Conservation (phyloP, 1,140 invertebrate species). For the Scaptomyza hsui region DNA sequence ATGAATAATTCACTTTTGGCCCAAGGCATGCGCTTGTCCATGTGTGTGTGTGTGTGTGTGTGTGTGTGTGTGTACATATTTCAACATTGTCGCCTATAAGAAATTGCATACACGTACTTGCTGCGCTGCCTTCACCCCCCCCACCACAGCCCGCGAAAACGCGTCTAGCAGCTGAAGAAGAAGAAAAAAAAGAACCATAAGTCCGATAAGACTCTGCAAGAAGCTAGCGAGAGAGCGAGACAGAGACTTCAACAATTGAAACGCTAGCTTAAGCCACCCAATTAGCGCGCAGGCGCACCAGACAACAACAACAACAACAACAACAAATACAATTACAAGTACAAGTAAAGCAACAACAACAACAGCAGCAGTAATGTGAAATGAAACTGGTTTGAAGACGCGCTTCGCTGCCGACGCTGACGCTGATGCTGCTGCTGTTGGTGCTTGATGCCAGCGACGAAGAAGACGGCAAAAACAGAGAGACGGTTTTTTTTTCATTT, state of each 20-base stretch:
- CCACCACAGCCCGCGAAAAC: not conserved
- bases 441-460: slow-evolving; percentile 21
- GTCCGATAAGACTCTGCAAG: slow-evolving; percentile 3
- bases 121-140: not conserved
- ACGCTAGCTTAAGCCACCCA: slow-evolving; percentile 51
- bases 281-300: slow-evolving; percentile 68
- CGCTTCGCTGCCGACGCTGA: slow-evolving; percentile 38
- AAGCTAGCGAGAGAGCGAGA: not conserved
- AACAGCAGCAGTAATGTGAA: slow-evolving; percentile 43
- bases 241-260: slow-evolving; percentile 12
- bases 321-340: slow-evolving; percentile 19
- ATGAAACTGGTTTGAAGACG: slow-evolving; percentile 76
- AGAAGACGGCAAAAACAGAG: slow-evolving; percentile 14
- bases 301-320: slow-evolving; percentile 39
- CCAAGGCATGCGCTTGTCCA: slow-evolving; percentile 51
- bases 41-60: slow-evolving; percentile 12
- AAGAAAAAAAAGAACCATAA: slow-evolving; percentile 26
- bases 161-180: not conserved
- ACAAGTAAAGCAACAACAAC: slow-evolving; percentile 3
- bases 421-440: slow-evolving; percentile 49
- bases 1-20: slow-evolving; percentile 82
- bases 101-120: slow-evolving; percentile 73
- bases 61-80: slow-evolving; percentile 35
- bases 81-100: slow-evolving; percentile 75
- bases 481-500: slow-evolving; percentile 13